Conservation (phyloP, 2,797 vertebrate species). For the Varecia variegata region DNA sequence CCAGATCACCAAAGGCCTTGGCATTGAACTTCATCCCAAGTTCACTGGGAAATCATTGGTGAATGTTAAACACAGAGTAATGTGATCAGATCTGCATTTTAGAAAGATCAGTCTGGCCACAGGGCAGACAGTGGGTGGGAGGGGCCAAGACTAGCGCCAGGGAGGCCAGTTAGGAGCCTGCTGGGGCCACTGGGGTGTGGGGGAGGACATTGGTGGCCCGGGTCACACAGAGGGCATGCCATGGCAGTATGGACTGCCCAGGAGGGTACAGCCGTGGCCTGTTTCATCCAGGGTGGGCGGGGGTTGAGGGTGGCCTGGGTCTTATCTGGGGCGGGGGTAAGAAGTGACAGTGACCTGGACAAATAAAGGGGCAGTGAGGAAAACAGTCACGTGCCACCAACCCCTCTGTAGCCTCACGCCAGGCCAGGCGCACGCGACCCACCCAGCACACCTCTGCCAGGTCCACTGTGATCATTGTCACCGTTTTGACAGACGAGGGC, state of each 20-base stretch:
- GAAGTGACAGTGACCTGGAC: not conserved
- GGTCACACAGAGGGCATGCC: too few relatives aligned
- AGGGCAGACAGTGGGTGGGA: not conserved
- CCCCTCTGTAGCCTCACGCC: not conserved
- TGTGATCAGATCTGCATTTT: not conserved
- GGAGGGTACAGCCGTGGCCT: not conserved
- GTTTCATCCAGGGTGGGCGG: too few relatives aligned
- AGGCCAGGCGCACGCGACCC: fast-evolving
- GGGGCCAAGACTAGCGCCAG: not conserved
- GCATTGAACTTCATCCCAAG: not conserved
- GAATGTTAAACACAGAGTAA: not conserved
- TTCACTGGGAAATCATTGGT: not conserved
- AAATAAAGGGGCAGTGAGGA: not conserved
- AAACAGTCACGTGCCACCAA: fast-evolving
- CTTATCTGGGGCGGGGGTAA: not conserved
- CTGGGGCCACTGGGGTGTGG: fast-evolving
- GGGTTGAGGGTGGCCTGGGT: not conserved
- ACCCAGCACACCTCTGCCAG: not conserved
- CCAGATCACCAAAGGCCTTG: not conserved
- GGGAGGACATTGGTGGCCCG: not conserved
- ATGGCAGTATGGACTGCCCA: fast-evolving
- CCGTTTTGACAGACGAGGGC: not conserved
- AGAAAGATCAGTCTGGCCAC: not conserved
- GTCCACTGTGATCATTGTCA: fast-evolving
- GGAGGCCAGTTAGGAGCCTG: not conserved